phyloP scores from a whole-genome alignment of 1,140 invertebrate species.

The Antheraea pernyi region DNA sequence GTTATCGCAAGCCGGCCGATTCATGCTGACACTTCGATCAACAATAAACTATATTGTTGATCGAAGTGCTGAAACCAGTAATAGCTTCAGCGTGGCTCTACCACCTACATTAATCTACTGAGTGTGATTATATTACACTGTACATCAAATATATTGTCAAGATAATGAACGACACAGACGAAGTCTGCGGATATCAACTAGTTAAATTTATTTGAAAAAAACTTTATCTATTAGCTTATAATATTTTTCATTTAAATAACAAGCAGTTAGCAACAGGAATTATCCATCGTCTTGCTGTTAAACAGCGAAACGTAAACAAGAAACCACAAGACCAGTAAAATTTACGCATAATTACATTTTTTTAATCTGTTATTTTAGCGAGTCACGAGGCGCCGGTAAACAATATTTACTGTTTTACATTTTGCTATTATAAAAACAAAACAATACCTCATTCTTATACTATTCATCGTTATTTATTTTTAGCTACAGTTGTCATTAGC shows the following conservation, averaged over 20 bases:
- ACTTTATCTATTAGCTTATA: too few species aligned
- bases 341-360: not conserved
- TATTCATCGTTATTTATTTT: slow-evolving; percentile 9
- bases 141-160: too few species aligned
- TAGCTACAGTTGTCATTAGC: not conserved
- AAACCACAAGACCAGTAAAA: not conserved
- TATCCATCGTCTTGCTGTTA: not conserved
- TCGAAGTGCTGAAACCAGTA: too few species aligned
- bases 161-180: too few species aligned
- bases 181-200: too few species aligned
- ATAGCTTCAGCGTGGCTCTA: too few species aligned
- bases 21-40: too few species aligned
- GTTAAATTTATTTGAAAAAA: too few species aligned
- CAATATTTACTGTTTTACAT: not conserved
- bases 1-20: too few species aligned
- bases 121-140: too few species aligned
- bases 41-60: too few species aligned
- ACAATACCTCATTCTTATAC: slow-evolving; percentile 2
- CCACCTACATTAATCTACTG: too few species aligned
- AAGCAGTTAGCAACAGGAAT: not conserved
- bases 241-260: not conserved
- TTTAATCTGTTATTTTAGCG: not conserved
- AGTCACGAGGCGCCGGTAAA: slow-evolving; percentile 2
- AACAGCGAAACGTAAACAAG: slow-evolving; percentile 1
- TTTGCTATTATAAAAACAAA: not conserved